Conservation (phyloP, 2,797 vertebrate species). For the Salarias fasciatus region DNA sequence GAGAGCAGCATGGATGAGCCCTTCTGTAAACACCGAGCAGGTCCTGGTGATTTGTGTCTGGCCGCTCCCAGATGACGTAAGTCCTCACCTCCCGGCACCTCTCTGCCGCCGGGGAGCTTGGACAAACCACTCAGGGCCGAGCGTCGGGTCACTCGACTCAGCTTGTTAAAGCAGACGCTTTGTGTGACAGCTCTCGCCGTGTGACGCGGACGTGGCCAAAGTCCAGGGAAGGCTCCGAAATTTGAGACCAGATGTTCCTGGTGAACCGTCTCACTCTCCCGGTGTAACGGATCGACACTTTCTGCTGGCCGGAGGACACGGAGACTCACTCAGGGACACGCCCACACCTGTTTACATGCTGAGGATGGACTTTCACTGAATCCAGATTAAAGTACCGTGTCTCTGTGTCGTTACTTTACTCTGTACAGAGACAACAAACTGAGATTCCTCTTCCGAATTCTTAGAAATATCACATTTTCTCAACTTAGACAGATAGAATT, state of each 20-base stretch:
- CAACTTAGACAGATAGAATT: neutral
- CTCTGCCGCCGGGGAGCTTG: constrained; percentile 4
- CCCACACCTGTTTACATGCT: constrained; percentile 26
- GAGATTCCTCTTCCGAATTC: constrained; percentile 17
- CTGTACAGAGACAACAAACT: constrained; percentile 32
- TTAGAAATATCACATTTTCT: constrained; percentile 7
- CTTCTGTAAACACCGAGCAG: constrained; percentile 50
- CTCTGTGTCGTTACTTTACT: neutral
- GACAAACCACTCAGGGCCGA: constrained; percentile 31
- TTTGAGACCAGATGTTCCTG: constrained; percentile 67
- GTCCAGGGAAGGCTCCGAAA: constrained; percentile 8
- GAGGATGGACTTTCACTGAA: constrained; percentile 28
- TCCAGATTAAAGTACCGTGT: constrained; percentile 51
- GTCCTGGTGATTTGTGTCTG: constrained; percentile 36
- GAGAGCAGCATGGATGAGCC: constrained; percentile 37
- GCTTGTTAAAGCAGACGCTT: constrained; percentile 21
- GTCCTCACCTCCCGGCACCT: constrained; percentile 19
- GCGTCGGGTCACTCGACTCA: constrained; percentile 39
- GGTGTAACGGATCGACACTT: constrained; percentile 47
- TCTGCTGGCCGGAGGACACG: constrained; percentile 39
- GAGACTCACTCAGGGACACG: constrained; percentile 37
- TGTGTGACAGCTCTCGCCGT: constrained; percentile 16
- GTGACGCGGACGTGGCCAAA: constrained; percentile 9
- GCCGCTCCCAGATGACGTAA: constrained; percentile 46
- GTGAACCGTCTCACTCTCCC: constrained; percentile 27